Base-by-base conservation (phyloP, 2,888 invertebrate species). In the Apotomis turbidana region DNA sequence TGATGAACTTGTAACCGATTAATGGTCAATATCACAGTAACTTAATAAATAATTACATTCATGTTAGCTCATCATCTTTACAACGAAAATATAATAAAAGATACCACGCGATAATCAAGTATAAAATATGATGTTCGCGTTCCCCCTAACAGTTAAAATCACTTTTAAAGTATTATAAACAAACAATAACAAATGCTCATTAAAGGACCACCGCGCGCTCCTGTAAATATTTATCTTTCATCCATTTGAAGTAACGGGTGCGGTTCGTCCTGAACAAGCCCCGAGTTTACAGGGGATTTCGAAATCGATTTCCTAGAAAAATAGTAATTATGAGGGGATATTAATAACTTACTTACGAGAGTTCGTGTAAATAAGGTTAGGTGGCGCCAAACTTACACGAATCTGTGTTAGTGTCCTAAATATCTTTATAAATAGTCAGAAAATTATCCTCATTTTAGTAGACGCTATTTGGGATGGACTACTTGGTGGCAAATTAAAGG, bases 221-320 rank as follows among this genome's bases (percentile, higher is more conserved):
- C 71, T 73, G 76, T 84, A 85, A 86, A 85, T 85, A 83, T 86
- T 86, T 86, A 86, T 78, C 58, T 79, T 79, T 71, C 71, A 78
- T 78, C 75, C 78, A 80, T 83, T 81, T 82, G 77, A 83, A 74
- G 80, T 78, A 74, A 76, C 76, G 76, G 74, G 72, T 76, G 76
- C 62, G 76, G 77, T 73, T 74, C 61, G 59, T 74, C 59, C 71
- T 63, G 73, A 57, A 68, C 64, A 66, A 10, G 57, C 49, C 63
- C 55, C 61, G 54, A 46, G 46, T 44, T 9, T 54, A 52, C 55
- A 71, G 46, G 8, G 27, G 52, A 59, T 49, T 66, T 54, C 51
- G 58, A 13, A 54, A 46, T 63, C 15, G 12, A 9, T 13, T 52
- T 59, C 52, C 46, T 5, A 5, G n/a, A 51, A 68, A 54, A 15